Conservation (phyloP, 2,113 vertebrate species). For the Proterorhinus semilunaris region DNA sequence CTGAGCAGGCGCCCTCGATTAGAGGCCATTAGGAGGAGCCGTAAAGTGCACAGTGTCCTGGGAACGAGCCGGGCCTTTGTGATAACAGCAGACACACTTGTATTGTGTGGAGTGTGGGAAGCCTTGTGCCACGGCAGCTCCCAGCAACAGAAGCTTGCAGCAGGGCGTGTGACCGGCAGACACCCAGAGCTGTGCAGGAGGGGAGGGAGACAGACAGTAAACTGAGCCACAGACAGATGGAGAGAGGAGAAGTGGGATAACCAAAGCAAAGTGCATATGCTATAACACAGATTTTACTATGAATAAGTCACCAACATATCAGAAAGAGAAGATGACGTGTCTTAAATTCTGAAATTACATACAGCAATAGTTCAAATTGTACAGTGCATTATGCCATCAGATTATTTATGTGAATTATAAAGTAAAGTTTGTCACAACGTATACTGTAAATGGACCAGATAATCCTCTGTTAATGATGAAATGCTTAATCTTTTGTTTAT, state of each 20-base stretch:
- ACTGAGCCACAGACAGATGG: constrained; percentile 47
- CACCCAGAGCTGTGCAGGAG: constrained; percentile 42
- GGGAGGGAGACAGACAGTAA: constrained; percentile 20
- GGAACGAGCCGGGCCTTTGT: constrained; percentile 17
- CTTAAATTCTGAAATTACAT: too few relatives aligned
- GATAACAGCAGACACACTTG: constrained; percentile 66
- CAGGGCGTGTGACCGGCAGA: constrained; percentile 67
- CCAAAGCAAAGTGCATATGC: background rate
- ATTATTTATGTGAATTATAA: background rate
- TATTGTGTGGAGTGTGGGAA: constrained; percentile 77
- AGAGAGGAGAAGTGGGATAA: constrained; percentile 26
- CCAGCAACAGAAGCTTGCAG: constrained; percentile 57
- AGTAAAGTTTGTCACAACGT: background rate
- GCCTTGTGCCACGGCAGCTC: constrained; percentile 69
- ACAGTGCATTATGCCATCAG: too few relatives aligned
- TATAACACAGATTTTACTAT: background rate
- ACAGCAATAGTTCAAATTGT: too few relatives aligned
- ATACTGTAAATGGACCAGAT: background rate
- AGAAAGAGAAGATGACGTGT: background rate
- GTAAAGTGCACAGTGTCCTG: constrained; percentile 37
- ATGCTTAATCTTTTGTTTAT: background rate
- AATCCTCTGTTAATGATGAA: background rate
- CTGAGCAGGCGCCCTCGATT: background rate
- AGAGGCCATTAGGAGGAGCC: background rate
- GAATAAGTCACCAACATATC: background rate